These are phyloP conservation scores for Pyrrhia umbra DNA, from an alignment of 2,888 invertebrate species.

Conservation along the genomic window DNA sequence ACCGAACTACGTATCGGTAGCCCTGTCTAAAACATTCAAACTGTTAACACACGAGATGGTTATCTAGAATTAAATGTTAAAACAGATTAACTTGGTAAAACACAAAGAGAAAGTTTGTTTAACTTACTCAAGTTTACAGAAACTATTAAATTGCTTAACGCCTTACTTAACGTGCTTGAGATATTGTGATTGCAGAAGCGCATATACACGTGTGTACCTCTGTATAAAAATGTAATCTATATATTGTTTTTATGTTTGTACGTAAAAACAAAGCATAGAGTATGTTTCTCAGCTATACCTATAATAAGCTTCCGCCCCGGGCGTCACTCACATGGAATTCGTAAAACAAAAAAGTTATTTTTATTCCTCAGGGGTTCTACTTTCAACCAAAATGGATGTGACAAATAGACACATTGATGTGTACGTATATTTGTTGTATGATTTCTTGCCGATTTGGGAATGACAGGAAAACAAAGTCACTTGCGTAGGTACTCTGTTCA, in stretches of 20 bases:
- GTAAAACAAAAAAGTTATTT: constrained; percentile 56
- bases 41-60: constrained; percentile 55
- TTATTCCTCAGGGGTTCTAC: constrained; percentile 41
- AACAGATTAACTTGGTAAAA: constrained; percentile 55
- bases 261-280: constrained; percentile 13
- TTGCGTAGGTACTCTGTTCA: constrained; percentile 4
- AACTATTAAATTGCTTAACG: constrained; percentile 45
- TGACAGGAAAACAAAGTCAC: constrained; percentile 30
- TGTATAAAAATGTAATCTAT: too few species aligned
- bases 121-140: constrained; percentile 44
- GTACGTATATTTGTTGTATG: constrained; percentile 38
- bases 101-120: constrained; percentile 47
- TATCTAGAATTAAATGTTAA: constrained; percentile 57
- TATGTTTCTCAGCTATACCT: constrained; percentile 23
- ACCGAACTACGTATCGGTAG: constrained; percentile 51
- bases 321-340: constrained; percentile 45
- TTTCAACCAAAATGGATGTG: constrained; percentile 46
- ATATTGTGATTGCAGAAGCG: constrained; percentile 34
- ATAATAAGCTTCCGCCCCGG: constrained; percentile 39
- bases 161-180: constrained; percentile 27
- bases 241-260: too few species aligned
- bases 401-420: constrained; percentile 53
- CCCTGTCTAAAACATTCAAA: constrained; percentile 50
- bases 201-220: neutral
- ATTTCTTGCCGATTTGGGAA: constrained; percentile 45